Conservation (phyloP, 2,797 vertebrate genomes). For the Hirundo rustica region DNA sequence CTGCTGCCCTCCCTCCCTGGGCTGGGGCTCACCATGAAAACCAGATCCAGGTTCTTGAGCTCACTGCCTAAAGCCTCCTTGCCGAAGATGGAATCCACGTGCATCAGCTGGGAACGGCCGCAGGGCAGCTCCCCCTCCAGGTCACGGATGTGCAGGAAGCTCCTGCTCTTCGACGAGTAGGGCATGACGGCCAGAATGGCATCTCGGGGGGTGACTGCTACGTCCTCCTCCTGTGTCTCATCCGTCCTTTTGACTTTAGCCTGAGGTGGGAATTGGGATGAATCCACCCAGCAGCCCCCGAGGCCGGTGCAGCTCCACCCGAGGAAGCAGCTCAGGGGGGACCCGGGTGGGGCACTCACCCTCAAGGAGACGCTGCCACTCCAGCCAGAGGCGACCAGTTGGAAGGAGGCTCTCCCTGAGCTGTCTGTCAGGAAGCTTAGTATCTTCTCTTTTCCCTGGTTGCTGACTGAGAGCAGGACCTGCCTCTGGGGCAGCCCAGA, state of each 20-base stretch:
- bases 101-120: not conserved
- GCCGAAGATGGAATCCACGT: not conserved
- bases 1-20: not conserved
- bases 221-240: not conserved
- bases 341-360: not conserved
- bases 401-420: not conserved
- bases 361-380: fast-evolving
- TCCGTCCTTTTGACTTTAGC: not conserved
- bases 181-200: fast-evolving
- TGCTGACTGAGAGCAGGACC: not conserved
- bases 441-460: fast-evolving
- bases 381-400: not conserved
- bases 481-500: not conserved
- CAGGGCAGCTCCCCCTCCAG: not conserved
- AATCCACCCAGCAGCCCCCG: not conserved
- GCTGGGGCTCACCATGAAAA: not conserved
- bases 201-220: fast-evolving
- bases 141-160: not conserved
- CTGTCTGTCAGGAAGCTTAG: not conserved
- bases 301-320: not conserved
- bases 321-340: too few relatives aligned
- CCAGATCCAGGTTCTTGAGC: not conserved
- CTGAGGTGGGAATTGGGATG: not conserved
- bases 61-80: not conserved
- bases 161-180: fast-evolving